Evolutionary conservation across 1,140 invertebrate species (phyloP), one percentile per base, ranked within the genome.

Genomic region (Pseudomyrmex dendroicus): DNA sequence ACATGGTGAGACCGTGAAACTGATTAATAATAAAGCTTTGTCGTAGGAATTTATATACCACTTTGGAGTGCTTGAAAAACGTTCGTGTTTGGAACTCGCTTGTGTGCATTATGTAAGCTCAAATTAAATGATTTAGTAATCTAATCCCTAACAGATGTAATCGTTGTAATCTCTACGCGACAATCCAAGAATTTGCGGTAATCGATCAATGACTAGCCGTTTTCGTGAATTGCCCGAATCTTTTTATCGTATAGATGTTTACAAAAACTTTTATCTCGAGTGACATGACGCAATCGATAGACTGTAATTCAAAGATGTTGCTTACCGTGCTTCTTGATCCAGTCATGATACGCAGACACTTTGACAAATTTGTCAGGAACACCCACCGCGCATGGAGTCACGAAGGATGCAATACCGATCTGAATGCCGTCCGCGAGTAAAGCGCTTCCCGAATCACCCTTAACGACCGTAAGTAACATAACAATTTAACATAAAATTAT

Each of bases 351-450:
- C 0, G 91, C 90, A 15, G 89, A 92, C 15, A 96, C 94, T 85
- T 95, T 93, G 2, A 95, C 95, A 72, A 95, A 96, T 8, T 96
- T 95, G 78, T 96, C 96, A 7, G 96, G 96, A 82, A 94, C 94
- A 12, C 95, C 95, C 67, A 90, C 84, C 13, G 95, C 96, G 90
- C 96, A 96, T 2, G 96, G 95, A 15, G 94, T 94, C 8, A 96
- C 96, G 94, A 96, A 96, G 2, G 96, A 96, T 2, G 96, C 95
- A 22, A 96, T 92, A 59, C 96, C 96, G 76, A 96, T 95, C 46
- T 96, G 92, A 76, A 94, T 87, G 12, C 92, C 91, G 64, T 92
- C 89, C 5, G 83, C 85, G 12, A 94, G 93, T 56, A 96, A 77
- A 54, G 95, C 95, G 68, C 96, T 95, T 54, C 96, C 96, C 5